Evolutionary conservation across 2,888 invertebrate species (phyloP).

Genomic region (Drosophila colorata): DNA sequence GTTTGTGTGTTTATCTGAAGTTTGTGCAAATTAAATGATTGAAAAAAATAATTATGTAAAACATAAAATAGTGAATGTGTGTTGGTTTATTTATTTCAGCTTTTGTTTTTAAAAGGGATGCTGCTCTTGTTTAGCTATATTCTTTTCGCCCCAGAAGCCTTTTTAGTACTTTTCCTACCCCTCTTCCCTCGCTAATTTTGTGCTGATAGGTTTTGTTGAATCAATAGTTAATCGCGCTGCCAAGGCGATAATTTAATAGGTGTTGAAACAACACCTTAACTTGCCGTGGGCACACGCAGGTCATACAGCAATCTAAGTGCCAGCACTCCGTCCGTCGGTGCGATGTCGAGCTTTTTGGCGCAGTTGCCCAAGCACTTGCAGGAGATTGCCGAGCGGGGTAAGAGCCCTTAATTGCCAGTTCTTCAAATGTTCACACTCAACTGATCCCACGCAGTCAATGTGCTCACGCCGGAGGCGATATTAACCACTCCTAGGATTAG

Average conservation of each 20-base stretch:
- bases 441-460: slow-evolving; percentile 65
- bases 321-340: slow-evolving; percentile 16
- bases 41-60: slow-evolving; percentile 64
- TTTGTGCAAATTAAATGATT: slow-evolving; percentile 70
- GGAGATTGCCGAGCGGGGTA: slow-evolving; percentile 75
- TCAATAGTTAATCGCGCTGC: slow-evolving; percentile 61
- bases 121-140: no score
- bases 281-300: slow-evolving; percentile 49
- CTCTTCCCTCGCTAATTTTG: neutral
- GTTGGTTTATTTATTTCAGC: slow-evolving; percentile 9
- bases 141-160: neutral
- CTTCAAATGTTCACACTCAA: slow-evolving; percentile 20
- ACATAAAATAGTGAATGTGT: slow-evolving; percentile 20
- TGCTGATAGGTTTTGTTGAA: slow-evolving; percentile 49
- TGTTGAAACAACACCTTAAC: slow-evolving; percentile 70
- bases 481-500: slow-evolving; percentile 68
- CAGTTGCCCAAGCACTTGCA: slow-evolving; percentile 73
- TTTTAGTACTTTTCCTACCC: neutral
- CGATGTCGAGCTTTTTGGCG: slow-evolving; percentile 78
- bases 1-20: slow-evolving; percentile 54
- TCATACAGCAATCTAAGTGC: slow-evolving; percentile 29
- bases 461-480: slow-evolving; percentile 75
- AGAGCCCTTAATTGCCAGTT: neutral
- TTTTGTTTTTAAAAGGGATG: neutral
- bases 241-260: slow-evolving; percentile 61